Evolutionary conservation across 1,140 invertebrate species (phyloP), one percentile per base, ranked within the genome.

Genomic region (Drosophila murphyi): DNA sequence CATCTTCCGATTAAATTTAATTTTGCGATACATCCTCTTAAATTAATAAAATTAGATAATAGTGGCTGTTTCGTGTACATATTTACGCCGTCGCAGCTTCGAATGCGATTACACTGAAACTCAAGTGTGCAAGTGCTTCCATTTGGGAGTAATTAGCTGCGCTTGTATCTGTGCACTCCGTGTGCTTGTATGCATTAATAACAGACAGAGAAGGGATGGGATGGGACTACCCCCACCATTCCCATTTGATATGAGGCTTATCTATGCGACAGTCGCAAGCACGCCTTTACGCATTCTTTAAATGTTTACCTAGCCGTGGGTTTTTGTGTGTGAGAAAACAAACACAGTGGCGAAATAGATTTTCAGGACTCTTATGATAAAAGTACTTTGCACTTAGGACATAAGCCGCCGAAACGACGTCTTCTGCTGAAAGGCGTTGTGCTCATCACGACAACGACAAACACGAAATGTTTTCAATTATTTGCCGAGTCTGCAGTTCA

Each of bases 341-440:
- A 70, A 74, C 64, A 73, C 34, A 62, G 43, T 43, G 41, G 62
- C 28, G 31, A 70, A 74, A 70, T 70, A 74, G 57, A 56, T 70
- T 69, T 32, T 6, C 35, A 31, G 43, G 8, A 29, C 35, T 48
- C 43, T 59, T 54, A 54, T 52, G 48, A 34, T 31, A 73, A 72
- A 50, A 79, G 81, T 80, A 59, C 64, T 76, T 78, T 69, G 81
- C 81, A 85, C 76, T 83, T 80, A 76, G 65, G 65, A 65, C 60
- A 51, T 83, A 83, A 85, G 81, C 72, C 68, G 47, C 76, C 69
- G 10, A 43, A 61, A 7, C 28, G 43, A 31, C 51, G 12, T 61
- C 59, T 74, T 69, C 8, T 32, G 34, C 43, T 45, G 43, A 54
- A 72, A 31, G 5, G 43, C 48, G 80, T 72, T 80, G 76, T 61